Evolutionary conservation across 2,113 vertebrate genomes (phyloP), one percentile per base, ranked within the genome.

Genomic region (Poicephalus gulielmi): DNA sequence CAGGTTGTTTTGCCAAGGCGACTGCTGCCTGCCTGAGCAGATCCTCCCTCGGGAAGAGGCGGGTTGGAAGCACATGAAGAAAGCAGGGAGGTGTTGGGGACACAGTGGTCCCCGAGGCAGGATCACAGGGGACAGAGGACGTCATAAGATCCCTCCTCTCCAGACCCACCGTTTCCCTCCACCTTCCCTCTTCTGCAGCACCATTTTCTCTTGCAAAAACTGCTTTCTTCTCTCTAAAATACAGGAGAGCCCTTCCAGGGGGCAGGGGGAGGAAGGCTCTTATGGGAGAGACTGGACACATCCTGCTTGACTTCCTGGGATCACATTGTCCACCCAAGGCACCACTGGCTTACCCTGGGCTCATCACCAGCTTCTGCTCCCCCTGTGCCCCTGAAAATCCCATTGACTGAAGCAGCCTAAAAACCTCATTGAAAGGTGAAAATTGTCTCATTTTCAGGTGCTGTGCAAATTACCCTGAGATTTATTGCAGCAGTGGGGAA

Each of bases 321-420:
- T 59, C 35, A 9, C 83, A 6, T 31, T 10, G 1, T 17, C 35
- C 62, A 59, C 57, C 41, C 0, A 1, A 25, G 35, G 41, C 62
- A n/a, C 20, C 0, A 0, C 59, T 30, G 47, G 35, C 37, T 88
- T 7, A 0, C 11, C 13, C 33, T 1, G 35, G 46, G 41, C 80
- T 77, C 64, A 49, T 39, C 53, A 20, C n/a, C 39, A 37, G 9
- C 62, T 39, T 66, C 80, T 57, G n/a, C 13, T 28, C 23, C 28
- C 1, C 33, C 10, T 41, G 63, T 1, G 6, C 28, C 64, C 69
- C 27, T 2, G 0, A 75, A 70, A 80, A 80, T 66, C 59, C 43
- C 71, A 25, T 64, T 19, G 75, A 47, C 47, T 8, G 25, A 37
- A 88, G 57, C 35, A 43, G 31, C 73, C 52, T 13, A 9, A 67